A percentile compares a stretch with the other conserved stretches of the same genome.
Evolutionary conservation across 2,888 invertebrate genomes (phyloP).

Genomic region (Diloba caeruleocephala): DNA sequence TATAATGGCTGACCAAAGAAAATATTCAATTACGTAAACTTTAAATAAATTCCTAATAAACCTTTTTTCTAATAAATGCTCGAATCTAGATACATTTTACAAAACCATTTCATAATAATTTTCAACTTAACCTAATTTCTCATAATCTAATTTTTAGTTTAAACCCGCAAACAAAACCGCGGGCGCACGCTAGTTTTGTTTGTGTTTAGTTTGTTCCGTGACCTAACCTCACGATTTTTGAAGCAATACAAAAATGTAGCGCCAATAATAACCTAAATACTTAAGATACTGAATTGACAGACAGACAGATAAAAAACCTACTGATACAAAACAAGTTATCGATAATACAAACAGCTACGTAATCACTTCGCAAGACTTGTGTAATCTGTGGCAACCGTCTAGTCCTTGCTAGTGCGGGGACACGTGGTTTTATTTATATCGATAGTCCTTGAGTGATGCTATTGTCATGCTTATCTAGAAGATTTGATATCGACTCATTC

Average conservation of each 20-base stretch:
- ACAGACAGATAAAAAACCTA: slow-evolving; percentile 27
- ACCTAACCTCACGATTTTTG: slow-evolving; percentile 26
- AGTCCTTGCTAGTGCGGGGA: slow-evolving; percentile 31
- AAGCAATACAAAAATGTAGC: slow-evolving; percentile 17
- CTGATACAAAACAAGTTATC: slow-evolving; percentile 36
- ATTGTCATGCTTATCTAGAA: too few relatives aligned
- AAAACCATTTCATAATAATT: too few relatives aligned
- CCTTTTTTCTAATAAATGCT: too few relatives aligned
- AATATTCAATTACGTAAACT: too few relatives aligned
- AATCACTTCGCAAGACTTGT: slow-evolving; percentile 23
- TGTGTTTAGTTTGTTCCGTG: slow-evolving; percentile 24
- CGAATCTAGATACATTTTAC: too few relatives aligned
- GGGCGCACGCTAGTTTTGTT: slow-evolving; percentile 13
- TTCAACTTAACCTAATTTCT: too few relatives aligned
- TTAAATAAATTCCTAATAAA: too few relatives aligned
- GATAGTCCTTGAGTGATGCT: too few relatives aligned
- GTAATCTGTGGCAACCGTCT: slow-evolving; percentile 27
- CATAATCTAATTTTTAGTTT: not conserved
- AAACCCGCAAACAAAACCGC: slow-evolving; percentile 3
- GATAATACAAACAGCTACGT: slow-evolving; percentile 34
- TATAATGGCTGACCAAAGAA: too few relatives aligned
- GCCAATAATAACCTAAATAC: slow-evolving; percentile 32
- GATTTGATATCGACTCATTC: too few relatives aligned
- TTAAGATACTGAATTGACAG: slow-evolving; percentile 16
- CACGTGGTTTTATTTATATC: not conserved